Evolutionary conservation across 2,888 invertebrate genomes (phyloP).

Genomic region (Spicauda simplicius): DNA sequence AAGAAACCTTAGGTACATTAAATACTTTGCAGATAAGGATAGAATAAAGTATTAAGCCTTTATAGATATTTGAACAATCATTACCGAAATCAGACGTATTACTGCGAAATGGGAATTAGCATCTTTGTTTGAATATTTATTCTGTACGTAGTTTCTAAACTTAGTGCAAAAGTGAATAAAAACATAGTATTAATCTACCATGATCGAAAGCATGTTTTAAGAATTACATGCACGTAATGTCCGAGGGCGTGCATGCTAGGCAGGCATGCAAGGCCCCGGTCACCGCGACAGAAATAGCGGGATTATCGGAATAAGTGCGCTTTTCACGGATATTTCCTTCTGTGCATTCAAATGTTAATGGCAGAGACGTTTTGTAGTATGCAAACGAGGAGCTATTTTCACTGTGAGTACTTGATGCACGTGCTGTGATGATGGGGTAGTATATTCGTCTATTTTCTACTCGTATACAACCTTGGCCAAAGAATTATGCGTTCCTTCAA

Average conservation of each 20-base stretch:
- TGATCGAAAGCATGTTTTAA: neutral
- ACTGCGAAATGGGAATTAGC: no score
- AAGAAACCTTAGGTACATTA: no score
- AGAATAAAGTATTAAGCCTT: no score
- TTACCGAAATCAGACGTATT: no score
- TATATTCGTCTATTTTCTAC: neutral
- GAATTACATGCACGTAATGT: conserved; percentile 1
- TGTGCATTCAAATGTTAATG: conserved; percentile 6
- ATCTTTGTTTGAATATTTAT: no score
- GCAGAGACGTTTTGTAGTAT: conserved; percentile 4
- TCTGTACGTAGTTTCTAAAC: no score
- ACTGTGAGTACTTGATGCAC: neutral
- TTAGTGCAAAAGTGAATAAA: no score
- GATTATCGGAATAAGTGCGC: neutral
- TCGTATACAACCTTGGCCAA: no score
- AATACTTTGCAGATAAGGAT: no score
- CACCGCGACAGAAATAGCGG: conserved; percentile 1
- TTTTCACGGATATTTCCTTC: conserved; percentile 16
- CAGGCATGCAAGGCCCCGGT: neutral
- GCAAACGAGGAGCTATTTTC: neutral
- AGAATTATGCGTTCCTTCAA: no score
- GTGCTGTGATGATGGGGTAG: neutral
- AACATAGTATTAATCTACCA: neutral
- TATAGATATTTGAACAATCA: no score
- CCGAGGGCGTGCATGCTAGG: conserved; percentile 4